Conservation (phyloP, 2,113 vertebrate species). For the Poicephalus gulielmi region DNA sequence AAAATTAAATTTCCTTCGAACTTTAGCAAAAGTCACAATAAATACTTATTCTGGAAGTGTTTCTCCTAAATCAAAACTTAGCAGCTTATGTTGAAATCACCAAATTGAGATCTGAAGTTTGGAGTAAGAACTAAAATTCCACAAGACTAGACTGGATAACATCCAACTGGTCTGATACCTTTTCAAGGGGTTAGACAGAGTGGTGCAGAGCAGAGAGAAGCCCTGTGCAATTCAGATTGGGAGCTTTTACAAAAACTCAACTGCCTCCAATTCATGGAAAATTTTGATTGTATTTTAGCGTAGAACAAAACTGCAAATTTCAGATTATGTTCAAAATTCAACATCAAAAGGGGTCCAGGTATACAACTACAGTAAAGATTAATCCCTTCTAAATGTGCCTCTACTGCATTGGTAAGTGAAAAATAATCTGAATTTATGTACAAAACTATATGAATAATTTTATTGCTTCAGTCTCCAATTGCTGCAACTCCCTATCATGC, state of each 20-base stretch:
- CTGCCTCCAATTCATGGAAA: constrained; percentile 26
- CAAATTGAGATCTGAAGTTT: not conserved
- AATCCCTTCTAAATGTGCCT: not conserved
- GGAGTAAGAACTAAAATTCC: not conserved
- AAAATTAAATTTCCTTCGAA: constrained; percentile 17
- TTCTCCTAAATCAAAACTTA: not conserved
- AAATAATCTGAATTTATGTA: constrained; percentile 57
- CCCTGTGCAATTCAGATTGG: not conserved
- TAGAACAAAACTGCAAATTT: constrained; percentile 12
- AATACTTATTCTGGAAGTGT: not conserved
- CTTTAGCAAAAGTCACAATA: not conserved
- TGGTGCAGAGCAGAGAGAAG: not conserved
- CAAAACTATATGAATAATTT: not conserved
- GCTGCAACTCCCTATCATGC: not conserved
- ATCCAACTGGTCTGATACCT: not conserved
- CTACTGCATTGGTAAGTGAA: constrained; percentile 50
- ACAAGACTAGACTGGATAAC: not conserved
- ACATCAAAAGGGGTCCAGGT: constrained; percentile 19
- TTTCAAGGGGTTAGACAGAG: not conserved
- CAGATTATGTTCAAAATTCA: constrained; percentile 10
- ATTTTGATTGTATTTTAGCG: not conserved
- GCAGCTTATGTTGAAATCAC: not conserved
- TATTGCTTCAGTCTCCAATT: not conserved
- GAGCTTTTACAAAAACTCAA: constrained; percentile 21
- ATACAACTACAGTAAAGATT: constrained; percentile 13